Conservation (phyloP, 2,797 vertebrate species). For the Periparus ater region DNA sequence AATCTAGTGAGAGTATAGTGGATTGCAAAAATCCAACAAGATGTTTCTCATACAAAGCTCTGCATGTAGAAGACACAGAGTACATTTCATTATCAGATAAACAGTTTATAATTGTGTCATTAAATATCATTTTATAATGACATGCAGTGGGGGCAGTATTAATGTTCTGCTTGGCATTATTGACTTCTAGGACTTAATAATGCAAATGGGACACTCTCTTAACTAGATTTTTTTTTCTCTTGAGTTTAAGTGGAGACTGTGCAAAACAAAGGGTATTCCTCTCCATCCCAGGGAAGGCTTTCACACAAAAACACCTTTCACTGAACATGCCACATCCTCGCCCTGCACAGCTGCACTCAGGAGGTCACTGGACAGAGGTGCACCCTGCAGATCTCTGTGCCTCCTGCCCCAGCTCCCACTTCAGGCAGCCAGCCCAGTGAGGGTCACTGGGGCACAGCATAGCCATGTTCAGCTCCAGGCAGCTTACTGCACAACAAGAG, state of each 20-base stretch:
- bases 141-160: conserved; percentile 11
- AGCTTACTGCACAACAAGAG: neutral
- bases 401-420: neutral
- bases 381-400: neutral
- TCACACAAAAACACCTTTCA: neutral
- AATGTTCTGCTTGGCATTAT: conserved; percentile 27
- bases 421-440: fast-evolving
- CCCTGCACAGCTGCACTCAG: neutral
- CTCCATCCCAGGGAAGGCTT: neutral
- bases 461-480: neutral
- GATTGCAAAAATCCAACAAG: neutral
- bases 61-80: neutral
- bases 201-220: neutral
- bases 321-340: fast-evolving
- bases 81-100: conserved; percentile 14
- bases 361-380: neutral
- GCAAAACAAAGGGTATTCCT: neutral
- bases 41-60: neutral
- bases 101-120: conserved; percentile 22
- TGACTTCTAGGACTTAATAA: conserved; percentile 46
- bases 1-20: neutral
- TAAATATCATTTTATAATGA: conserved; percentile 19
- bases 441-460: fast-evolving
- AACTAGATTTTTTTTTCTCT: neutral
- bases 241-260: neutral